A percentile compares a stretch with the other conserved stretches of the same genome.
Conservation (phyloP, 2,113 vertebrate species). For the Ceyx margarethae region DNA sequence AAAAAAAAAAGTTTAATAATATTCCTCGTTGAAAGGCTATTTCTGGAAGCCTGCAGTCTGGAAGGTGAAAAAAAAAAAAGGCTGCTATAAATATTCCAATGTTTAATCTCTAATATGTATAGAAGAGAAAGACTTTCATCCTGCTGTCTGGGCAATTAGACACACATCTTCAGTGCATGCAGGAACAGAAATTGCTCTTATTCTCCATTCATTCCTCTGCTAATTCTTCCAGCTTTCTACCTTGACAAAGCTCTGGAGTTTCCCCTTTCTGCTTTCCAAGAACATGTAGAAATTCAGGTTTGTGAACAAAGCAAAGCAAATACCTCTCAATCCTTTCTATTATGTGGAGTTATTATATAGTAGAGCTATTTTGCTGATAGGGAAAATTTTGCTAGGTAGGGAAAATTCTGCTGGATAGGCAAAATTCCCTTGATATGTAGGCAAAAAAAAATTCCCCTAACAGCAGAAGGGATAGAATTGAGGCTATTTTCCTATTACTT, state of each 20-base stretch:
- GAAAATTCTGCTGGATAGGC: background rate
- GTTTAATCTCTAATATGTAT: background rate
- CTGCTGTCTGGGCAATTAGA: background rate
- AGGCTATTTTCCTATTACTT: background rate
- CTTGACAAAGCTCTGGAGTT: background rate
- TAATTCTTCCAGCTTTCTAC: background rate
- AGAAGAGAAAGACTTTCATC: background rate
- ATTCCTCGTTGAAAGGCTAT: background rate
- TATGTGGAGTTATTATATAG: background rate
- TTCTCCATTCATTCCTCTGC: background rate
- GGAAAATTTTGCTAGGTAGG: background rate
- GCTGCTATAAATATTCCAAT: background rate
- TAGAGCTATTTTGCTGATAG: background rate
- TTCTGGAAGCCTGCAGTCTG: background rate
- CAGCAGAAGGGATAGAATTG: background rate
- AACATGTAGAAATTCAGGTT: background rate
- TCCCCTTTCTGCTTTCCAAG: background rate
- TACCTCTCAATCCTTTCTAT: background rate
- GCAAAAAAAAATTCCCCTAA: background rate
- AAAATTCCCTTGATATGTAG: background rate
- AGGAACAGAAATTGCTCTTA: background rate
- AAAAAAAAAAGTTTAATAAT: slow-evolving; percentile 4
- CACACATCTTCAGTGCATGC: background rate
- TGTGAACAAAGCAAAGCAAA: background rate
- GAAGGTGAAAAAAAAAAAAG: background rate